Evolutionary conservation across 2,797 vertebrate genomes (phyloP), one percentile per base, ranked within the genome.

Genomic region (Semaprochilodus insignis): DNA sequence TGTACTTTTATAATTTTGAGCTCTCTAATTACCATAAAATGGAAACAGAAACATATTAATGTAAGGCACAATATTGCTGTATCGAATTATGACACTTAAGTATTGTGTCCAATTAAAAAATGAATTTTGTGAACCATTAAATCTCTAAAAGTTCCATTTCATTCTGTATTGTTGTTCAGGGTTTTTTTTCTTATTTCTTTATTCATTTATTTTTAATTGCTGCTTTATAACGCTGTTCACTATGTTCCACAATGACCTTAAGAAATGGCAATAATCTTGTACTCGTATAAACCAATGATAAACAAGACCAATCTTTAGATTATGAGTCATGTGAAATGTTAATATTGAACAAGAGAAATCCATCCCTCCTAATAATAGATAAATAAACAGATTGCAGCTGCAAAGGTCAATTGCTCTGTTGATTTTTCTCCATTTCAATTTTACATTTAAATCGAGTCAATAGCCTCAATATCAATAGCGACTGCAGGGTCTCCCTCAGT

Each of bases 351-450:
- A 83, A 81, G 81, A 81, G 70, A 82, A 78, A 88, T 88, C 85
- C 82, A 88, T 88, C 83, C 72, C 73, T 71, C 81, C 85, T 85
- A 86, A 78, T 75, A 75, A 72, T 70, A 65, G 74, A 71, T 83
- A 85, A 86, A 87, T 85, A 84, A 84, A 83, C 83, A 81, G 83
- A 87, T 81, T 51, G 77, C 69, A 80, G 54, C 67, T 57, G 75
- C 57, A 88, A 88, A 87, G 88, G 88, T 88, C 88, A 88, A 88
- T 88, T 88, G 87, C 84, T 48, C 67, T 72, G 84, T 84, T 87
- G 82, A 86, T 67, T 88, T 88, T 88, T 87, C 84, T 81, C 84
- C 19, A 25, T 83, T 84, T 86, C 80, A 85, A 83, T 87, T 85
- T 84, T 81, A 67, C 67, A 60, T 82, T 87, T 84, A 82, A 83